A percentile compares a stretch with the other conserved stretches of the same genome.
phyloP scores from a whole-genome alignment of 2,797 vertebrate species.

The Rhincodon typus region DNA sequence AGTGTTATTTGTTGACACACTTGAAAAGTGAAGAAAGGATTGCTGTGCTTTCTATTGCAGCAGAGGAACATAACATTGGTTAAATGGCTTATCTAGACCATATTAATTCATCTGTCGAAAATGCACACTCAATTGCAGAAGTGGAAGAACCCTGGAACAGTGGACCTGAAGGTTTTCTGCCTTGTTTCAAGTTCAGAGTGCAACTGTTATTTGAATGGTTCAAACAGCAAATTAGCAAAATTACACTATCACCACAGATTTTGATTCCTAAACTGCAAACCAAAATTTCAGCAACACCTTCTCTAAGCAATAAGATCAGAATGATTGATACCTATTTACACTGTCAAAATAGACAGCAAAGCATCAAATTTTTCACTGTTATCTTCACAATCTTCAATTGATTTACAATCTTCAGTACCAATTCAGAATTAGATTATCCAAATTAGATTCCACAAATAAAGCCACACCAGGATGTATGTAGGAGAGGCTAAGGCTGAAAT shows the following conservation, averaged over 20 bases:
- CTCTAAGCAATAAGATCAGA: neutral
- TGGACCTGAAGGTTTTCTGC: neutral
- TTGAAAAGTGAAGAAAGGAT: neutral
- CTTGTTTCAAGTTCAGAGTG: neutral
- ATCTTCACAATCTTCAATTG: no score
- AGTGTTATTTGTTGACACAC: neutral
- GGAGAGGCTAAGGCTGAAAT: no score
- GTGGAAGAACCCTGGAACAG: neutral
- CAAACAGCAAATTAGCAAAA: neutral
- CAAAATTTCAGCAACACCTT: neutral
- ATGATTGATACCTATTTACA: neutral
- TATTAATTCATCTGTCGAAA: neutral
- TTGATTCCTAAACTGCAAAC: no score
- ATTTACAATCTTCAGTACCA: neutral
- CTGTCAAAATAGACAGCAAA: neutral
- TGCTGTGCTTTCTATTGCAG: neutral
- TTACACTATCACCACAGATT: neutral
- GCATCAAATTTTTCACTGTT: neutral
- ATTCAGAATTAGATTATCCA: neutral
- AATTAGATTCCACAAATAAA: neutral
- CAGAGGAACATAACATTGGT: neutral
- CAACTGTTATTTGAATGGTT: neutral
- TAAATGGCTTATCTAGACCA: neutral
- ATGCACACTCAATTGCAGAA: neutral
- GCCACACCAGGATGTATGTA: neutral